A percentile compares a stretch with the other conserved stretches of the same genome.
These are phyloP conservation scores for Agapetus fuscipes DNA, from an alignment of 2,888 invertebrate species.

Conservation along the genomic window DNA sequence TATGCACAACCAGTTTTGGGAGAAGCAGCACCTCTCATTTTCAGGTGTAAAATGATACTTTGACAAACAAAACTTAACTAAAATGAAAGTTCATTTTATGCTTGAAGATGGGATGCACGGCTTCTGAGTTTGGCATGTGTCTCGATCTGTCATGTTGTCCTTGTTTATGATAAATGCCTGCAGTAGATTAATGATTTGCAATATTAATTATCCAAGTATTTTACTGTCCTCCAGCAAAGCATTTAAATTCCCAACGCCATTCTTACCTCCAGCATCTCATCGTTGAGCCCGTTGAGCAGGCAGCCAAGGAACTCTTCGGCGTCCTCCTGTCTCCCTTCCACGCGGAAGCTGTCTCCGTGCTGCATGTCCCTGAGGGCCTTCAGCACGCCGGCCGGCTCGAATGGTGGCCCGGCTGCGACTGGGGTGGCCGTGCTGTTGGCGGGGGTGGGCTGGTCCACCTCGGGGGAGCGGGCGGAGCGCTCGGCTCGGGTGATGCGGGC, in stretches of 20 bases:
- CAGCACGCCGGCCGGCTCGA: slow-evolving; percentile 83
- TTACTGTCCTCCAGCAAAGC: no score
- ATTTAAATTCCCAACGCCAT: no score
- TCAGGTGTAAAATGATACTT: no score
- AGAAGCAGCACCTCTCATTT: no score
- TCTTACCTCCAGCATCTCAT: slow-evolving; percentile 90
- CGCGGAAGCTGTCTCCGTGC: slow-evolving; percentile 50
- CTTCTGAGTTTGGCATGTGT: no score
- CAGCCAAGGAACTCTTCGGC: slow-evolving; percentile 95
- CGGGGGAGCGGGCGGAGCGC: slow-evolving; percentile 33
- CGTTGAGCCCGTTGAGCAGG: slow-evolving; percentile 87
- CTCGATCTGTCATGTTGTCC: no score
- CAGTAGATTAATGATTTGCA: no score
- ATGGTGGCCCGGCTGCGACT: slow-evolving; percentile 64
- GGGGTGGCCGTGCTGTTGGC: slow-evolving; percentile 39
- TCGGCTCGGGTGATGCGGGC: slow-evolving; percentile 37
- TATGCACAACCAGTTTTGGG: no score
- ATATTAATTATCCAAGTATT: no score
- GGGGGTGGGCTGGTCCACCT: slow-evolving; percentile 26
- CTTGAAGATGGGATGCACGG: no score
- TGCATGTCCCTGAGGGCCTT: slow-evolving; percentile 62
- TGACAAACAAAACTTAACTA: no score
- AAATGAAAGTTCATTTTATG: no score
- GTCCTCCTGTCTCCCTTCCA: slow-evolving; percentile 91
- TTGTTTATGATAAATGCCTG: neutral